Evolutionary conservation across 2,113 vertebrate genomes (phyloP), one percentile per base, ranked within the genome.

Genomic region (Dolichotis patagonum): DNA sequence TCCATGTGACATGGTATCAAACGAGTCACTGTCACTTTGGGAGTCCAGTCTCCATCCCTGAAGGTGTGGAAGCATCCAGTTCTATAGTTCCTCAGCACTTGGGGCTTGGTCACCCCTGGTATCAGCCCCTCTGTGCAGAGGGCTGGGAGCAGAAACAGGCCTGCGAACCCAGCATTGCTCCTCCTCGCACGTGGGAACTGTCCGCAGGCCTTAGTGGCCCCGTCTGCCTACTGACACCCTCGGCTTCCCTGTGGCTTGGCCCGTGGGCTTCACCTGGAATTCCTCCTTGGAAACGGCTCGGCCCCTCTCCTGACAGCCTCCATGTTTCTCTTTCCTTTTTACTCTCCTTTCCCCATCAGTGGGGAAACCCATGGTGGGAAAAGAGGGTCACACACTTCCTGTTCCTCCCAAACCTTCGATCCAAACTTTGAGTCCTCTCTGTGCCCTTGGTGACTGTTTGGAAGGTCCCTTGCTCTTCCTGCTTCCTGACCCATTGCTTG

Each of bases 131-230:
- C 11, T 20, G 1, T 60, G 49, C 46, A 17, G 30, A 93, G 19
- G 1, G 3, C 38, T 46, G 6, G 7, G 28, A 28, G 0, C 13
- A 43, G 13, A 52, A 1, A 20, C 26, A 8, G 1, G 13, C 32
- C 0, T 71, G 62, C 30, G 26, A 8, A 63, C 9, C 6, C 43
- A 52, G 26, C 5, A 38, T 56, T 7, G 12, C 10, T 58, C 38
- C 30, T 52, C 38, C 30, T 30, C 22, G 24, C 4, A 6, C 7
- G 3, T 41, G 1, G 35, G n/a, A 52, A 12, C 38, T 1, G 41
- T 43, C 8, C 58, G 19, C 6, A 4, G 5, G 80, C 63, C 52
- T 32, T 52, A 24, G 9, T 38, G 35, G 2, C 43, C 35, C 84
- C 14, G 1, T 26, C 13, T 60, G 4, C 26, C 38, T 22, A 2